Evolutionary conservation across 2,797 vertebrate species (phyloP).

Genomic region (Percopsis omiscomaycus): DNA sequence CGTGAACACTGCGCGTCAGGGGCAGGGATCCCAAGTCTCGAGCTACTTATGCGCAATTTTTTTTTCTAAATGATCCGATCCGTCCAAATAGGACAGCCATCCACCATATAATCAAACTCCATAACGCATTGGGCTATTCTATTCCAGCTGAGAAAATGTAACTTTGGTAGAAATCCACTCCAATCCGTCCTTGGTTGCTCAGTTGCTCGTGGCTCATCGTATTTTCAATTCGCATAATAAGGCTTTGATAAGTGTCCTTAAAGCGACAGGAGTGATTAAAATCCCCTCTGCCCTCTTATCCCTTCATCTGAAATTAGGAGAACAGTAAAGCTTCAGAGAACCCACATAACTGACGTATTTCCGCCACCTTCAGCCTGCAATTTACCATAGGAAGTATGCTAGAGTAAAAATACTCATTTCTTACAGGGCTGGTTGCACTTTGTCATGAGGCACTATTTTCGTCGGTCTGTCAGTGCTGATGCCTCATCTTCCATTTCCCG

Average conservation of each 20-base stretch:
- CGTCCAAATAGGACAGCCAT: constrained; percentile 59
- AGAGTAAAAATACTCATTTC: constrained; percentile 55
- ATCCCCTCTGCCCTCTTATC: constrained; percentile 57
- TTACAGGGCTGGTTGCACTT: constrained; percentile 24
- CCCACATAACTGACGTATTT: constrained; percentile 83
- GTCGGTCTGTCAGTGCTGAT: constrained; percentile 46
- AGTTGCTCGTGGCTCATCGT: constrained; percentile 68
- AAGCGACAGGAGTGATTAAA: constrained; percentile 83
- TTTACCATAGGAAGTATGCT: constrained; percentile 80
- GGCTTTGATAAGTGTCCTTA: constrained; percentile 83
- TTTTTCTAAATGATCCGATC: constrained; percentile 67
- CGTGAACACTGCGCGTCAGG: constrained; percentile 49
- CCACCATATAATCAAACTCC: constrained; percentile 71
- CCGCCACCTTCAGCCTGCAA: constrained; percentile 75
- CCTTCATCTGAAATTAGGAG: constrained; percentile 73
- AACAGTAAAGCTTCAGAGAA: constrained; percentile 71
- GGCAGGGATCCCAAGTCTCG: constrained; percentile 65
- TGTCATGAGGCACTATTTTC: constrained; percentile 57
- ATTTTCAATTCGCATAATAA: constrained; percentile 76
- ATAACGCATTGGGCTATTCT: constrained; percentile 64
- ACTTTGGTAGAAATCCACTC: constrained; percentile 75
- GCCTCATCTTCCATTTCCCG: constrained; percentile 51
- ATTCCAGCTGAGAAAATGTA: constrained; percentile 63
- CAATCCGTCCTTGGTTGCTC: constrained; percentile 64
- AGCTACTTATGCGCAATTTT: constrained; percentile 74